These are phyloP conservation scores for Achatina immaculata DNA, from an alignment of 1,140 invertebrate genomes.

Conservation along the genomic window DNA sequence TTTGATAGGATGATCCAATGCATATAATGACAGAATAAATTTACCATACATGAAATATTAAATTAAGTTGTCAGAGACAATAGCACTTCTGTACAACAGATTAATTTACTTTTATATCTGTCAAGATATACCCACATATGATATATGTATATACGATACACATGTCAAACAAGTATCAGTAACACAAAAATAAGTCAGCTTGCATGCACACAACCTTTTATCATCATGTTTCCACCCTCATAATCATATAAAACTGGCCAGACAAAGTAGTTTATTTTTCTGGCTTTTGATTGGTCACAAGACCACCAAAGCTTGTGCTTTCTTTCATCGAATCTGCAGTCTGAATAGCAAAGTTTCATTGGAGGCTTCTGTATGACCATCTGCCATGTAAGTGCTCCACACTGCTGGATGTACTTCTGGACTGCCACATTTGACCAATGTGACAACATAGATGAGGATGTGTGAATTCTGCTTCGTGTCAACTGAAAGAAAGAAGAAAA, in stretches of 20 bases:
- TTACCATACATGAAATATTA: no score
- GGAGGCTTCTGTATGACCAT: conserved; percentile 64
- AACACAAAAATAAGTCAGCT: conserved; percentile 37
- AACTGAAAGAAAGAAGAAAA: conserved; percentile 41
- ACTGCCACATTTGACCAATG: conserved; percentile 46
- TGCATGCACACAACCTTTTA: conserved; percentile 64
- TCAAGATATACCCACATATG: no score
- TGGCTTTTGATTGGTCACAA: conserved; percentile 57
- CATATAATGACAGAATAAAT: no score
- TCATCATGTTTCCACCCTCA: conserved; percentile 60
- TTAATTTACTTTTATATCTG: no score
- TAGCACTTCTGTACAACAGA: no score
- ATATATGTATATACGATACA: no score
- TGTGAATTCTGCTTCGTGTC: conserved; percentile 31
- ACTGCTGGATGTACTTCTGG: conserved; percentile 47
- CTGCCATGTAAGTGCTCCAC: conserved; percentile 59
- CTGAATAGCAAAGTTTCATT: conserved; percentile 52
- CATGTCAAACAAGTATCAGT: no score
- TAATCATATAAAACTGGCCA: conserved; percentile 65
- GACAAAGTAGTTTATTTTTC: conserved; percentile 57
- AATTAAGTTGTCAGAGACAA: no score
- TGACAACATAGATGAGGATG: conserved; percentile 24
- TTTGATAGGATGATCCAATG: no score
- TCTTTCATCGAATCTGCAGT: conserved; percentile 57
- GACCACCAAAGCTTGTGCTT: conserved; percentile 67